phyloP scores from a whole-genome alignment of 2,888 invertebrate genomes.

The Melangyna quadrimaculata region DNA sequence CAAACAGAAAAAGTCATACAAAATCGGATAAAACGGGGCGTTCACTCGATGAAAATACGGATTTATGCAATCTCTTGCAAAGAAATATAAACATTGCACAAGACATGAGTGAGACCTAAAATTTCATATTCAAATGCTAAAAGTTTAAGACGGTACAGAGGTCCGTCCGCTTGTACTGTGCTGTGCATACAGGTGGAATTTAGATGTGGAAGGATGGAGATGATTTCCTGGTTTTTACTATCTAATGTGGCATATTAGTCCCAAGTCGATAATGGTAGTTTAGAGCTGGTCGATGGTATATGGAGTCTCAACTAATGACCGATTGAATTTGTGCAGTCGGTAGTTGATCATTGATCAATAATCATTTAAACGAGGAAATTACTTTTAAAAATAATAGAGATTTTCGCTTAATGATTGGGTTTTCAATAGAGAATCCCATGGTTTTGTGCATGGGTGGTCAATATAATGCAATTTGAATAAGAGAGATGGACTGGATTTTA shows the following conservation, averaged over 20 bases:
- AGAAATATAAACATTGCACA: neutral
- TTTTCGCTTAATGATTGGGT: constrained; percentile 54
- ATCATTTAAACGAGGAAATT: constrained; percentile 36
- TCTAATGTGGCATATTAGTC: constrained; percentile 40
- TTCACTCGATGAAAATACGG: constrained; percentile 64
- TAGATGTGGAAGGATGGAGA: constrained; percentile 15
- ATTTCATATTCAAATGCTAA: constrained; percentile 56
- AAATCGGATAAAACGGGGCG: constrained; percentile 60
- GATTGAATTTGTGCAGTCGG: constrained; percentile 63
- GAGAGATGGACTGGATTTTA: neutral
- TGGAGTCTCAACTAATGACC: constrained; percentile 49
- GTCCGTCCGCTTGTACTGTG: neutral
- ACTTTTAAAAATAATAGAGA: constrained; percentile 55
- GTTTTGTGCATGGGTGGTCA: constrained; percentile 45
- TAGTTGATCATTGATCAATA: constrained; percentile 46
- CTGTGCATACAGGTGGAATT: neutral
- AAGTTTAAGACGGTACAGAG: constrained; percentile 22
- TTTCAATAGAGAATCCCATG: neutral
- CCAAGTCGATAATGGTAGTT: constrained; percentile 32
- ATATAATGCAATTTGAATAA: neutral
- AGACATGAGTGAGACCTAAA: constrained; percentile 58
- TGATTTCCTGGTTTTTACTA: constrained; percentile 58
- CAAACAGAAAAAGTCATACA: constrained; percentile 48
- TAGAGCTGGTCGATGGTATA: constrained; percentile 1
- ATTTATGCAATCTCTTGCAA: constrained; percentile 4